These are phyloP conservation scores for Charina bottae DNA, from an alignment of 2,113 vertebrate genomes.

Conservation along the genomic window DNA sequence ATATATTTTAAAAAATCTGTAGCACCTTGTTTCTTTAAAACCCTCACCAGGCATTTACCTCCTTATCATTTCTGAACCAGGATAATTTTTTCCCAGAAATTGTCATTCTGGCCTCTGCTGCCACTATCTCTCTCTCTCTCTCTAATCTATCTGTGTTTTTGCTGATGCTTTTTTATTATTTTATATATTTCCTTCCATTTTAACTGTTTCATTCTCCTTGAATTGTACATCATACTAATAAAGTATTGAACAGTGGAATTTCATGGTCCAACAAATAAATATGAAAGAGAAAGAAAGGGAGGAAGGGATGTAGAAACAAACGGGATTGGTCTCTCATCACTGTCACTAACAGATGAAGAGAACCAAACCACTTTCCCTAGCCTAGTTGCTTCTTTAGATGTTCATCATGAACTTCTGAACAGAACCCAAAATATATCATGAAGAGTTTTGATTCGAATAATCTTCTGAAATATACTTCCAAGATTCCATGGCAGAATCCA, in stretches of 20 bases:
- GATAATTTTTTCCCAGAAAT: neutral
- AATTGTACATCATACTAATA: neutral
- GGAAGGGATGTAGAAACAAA: neutral
- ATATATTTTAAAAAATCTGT: neutral
- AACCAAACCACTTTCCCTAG: neutral
- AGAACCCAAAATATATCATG: neutral
- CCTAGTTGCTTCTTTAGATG: neutral
- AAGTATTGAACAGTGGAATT: neutral
- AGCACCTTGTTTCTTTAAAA: neutral
- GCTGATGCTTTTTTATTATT: neutral
- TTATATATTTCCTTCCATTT: neutral
- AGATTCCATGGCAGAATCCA: neutral
- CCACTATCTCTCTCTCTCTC: neutral
- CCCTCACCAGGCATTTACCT: neutral
- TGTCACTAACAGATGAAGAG: neutral
- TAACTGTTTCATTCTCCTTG: neutral
- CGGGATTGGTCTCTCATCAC: neutral
- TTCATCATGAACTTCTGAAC: neutral
- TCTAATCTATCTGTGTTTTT: neutral
- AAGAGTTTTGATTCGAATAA: neutral
- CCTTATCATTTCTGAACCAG: neutral
- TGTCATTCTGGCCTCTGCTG: neutral
- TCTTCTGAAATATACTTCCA: neutral
- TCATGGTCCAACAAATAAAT: neutral
- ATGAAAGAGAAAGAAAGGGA: neutral